These are phyloP conservation scores for Zelostemma sp. DNA, from an alignment of 1,140 invertebrate genomes.

Conservation along the genomic window DNA sequence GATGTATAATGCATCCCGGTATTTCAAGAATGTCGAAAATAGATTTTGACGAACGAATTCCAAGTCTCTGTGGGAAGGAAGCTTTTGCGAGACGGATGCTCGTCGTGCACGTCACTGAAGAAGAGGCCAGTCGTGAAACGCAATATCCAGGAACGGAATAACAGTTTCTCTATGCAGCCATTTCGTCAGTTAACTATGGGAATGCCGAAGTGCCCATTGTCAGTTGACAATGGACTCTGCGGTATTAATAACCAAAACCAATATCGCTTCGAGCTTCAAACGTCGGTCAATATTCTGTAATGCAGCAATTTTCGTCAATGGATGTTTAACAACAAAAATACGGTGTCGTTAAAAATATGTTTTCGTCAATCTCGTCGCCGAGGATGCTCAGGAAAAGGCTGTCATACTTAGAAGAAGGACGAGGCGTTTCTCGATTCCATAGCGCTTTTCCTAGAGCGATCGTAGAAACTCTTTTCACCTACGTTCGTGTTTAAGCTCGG, in stretches of 20 bases:
- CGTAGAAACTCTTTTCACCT: neutral
- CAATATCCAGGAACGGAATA: slow-evolving; percentile 16
- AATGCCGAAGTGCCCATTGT: no score
- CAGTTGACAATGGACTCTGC: slow-evolving; percentile 42
- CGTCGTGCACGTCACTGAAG: neutral
- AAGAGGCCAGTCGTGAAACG: slow-evolving; percentile 9
- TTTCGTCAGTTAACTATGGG: no score
- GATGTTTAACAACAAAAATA: slow-evolving; percentile 40
- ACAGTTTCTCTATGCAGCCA: slow-evolving; percentile 26
- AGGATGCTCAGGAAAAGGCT: neutral
- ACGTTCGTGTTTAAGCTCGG: no score
- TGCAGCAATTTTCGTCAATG: slow-evolving; percentile 30
- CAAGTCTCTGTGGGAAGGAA: no score
- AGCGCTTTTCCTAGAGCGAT: neutral
- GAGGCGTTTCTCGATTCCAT: neutral
- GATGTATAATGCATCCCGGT: no score
- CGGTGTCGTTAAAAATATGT: neutral
- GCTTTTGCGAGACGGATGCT: no score
- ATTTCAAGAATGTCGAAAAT: no score
- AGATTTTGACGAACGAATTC: no score
- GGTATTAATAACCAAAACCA: slow-evolving; percentile 57
- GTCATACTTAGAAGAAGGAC: neutral
- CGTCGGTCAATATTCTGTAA: slow-evolving; percentile 31
- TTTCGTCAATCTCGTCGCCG: neutral
- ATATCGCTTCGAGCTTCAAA: slow-evolving; percentile 32